These are phyloP conservation scores for Masnerella sp. DNA, from an alignment of 2,888 invertebrate genomes.

Conservation along the genomic window DNA sequence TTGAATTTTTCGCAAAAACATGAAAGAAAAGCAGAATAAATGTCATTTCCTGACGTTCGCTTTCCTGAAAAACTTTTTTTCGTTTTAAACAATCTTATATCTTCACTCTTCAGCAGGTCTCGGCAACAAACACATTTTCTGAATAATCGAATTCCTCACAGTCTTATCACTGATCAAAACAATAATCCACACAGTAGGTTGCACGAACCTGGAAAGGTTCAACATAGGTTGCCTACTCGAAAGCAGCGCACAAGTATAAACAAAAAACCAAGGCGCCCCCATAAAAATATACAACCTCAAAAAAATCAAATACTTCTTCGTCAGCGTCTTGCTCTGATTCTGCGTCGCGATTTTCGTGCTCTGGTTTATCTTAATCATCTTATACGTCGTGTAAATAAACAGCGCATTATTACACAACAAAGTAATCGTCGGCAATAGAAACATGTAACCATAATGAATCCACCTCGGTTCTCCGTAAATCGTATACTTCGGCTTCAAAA, in stretches of 20 bases:
- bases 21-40: too few relatives aligned
- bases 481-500: conserved; percentile 61
- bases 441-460: conserved; percentile 67
- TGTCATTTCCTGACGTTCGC: too few relatives aligned
- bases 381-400: conserved; percentile 67
- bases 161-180: conserved; percentile 56
- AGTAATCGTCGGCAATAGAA: conserved; percentile 65
- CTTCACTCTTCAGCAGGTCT: not conserved
- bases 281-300: conserved; percentile 68
- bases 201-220: conserved; percentile 66
- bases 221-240: conserved; percentile 63
- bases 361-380: conserved; percentile 64
- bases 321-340: conserved; percentile 61
- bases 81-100: too few relatives aligned
- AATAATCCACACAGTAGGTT: conserved; percentile 67
- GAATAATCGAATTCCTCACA: conserved; percentile 12
- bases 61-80: too few relatives aligned
- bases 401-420: conserved; percentile 67
- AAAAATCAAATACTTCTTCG: conserved; percentile 67
- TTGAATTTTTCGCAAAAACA: too few relatives aligned
- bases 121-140: conserved; percentile 12
- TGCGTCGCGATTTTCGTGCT: conserved; percentile 65
- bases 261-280: conserved; percentile 71
- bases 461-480: conserved; percentile 62
- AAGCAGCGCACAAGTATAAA: conserved; percentile 63